These are phyloP conservation scores for Gnatocerus cornutus DNA, from an alignment of 2,888 invertebrate genomes.

Conservation along the genomic window DNA sequence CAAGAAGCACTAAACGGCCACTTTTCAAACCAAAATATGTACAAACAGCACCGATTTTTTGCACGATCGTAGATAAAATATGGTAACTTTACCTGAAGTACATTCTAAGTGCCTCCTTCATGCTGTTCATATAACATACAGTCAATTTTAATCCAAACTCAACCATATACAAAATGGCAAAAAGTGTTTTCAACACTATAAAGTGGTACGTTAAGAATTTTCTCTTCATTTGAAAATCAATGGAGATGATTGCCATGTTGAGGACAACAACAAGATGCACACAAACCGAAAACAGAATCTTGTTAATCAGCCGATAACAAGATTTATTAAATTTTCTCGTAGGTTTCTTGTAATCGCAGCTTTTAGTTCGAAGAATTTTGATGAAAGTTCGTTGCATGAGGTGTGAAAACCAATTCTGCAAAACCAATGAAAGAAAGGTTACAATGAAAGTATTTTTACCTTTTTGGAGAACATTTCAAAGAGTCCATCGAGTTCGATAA, in stretches of 20 bases:
- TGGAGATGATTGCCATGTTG: neutral
- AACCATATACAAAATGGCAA: neutral
- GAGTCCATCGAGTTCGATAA: slow-evolving; percentile 71
- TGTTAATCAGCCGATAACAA: neutral
- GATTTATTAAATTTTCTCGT: neutral
- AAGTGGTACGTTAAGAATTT: neutral
- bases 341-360: neutral
- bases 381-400: neutral
- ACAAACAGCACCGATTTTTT: too few relatives aligned
- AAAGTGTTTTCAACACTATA: neutral
- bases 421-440: neutral
- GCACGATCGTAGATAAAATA: too few relatives aligned
- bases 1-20: too few relatives aligned
- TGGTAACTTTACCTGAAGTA: slow-evolving; percentile 1
- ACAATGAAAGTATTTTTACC: neutral
- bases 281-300: neutral
- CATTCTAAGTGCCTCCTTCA: neutral
- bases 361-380: neutral
- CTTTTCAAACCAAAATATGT: too few relatives aligned
- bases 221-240: neutral
- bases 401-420: neutral
- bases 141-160: neutral
- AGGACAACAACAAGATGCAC: neutral
- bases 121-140: neutral
- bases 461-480: slow-evolving; percentile 68